phyloP scores from a whole-genome alignment of 2,113 vertebrate species.

The Athene noctua region DNA sequence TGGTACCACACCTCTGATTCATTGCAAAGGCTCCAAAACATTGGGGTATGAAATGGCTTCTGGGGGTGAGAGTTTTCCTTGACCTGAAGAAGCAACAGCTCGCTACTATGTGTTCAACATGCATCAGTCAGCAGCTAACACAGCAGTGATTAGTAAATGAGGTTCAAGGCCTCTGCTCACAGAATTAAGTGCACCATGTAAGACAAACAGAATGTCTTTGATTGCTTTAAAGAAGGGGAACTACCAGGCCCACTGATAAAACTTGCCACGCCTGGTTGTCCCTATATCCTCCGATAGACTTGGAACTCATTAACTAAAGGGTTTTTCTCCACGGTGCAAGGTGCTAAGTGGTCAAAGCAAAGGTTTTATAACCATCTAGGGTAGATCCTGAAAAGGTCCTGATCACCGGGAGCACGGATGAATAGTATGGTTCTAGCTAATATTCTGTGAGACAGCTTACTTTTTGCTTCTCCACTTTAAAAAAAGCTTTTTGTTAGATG shows the following conservation, averaged over 20 bases:
- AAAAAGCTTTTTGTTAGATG: background rate
- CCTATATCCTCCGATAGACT: background rate
- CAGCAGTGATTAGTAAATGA: background rate
- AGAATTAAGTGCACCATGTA: rapidly evolving
- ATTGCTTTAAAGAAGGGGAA: background rate
- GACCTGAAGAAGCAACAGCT: background rate
- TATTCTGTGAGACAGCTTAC: background rate
- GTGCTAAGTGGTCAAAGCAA: background rate
- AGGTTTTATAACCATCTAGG: background rate
- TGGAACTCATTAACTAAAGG: background rate
- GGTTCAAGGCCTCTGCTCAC: background rate
- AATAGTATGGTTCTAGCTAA: background rate
- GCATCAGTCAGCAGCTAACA: background rate
- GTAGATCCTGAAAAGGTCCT: background rate
- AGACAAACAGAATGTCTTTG: background rate
- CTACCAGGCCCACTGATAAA: background rate
- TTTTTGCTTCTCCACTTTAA: background rate
- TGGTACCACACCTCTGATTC: background rate
- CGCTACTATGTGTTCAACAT: background rate
- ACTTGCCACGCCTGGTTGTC: background rate
- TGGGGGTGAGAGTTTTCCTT: background rate
- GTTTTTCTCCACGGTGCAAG: background rate
- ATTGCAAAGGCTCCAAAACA: background rate
- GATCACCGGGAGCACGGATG: background rate
- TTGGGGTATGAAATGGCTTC: background rate